A percentile compares a stretch with the other conserved stretches of the same genome.
These are phyloP conservation scores for Leucopsar rothschildi DNA, from an alignment of 2,113 vertebrate genomes.

Conservation along the genomic window DNA sequence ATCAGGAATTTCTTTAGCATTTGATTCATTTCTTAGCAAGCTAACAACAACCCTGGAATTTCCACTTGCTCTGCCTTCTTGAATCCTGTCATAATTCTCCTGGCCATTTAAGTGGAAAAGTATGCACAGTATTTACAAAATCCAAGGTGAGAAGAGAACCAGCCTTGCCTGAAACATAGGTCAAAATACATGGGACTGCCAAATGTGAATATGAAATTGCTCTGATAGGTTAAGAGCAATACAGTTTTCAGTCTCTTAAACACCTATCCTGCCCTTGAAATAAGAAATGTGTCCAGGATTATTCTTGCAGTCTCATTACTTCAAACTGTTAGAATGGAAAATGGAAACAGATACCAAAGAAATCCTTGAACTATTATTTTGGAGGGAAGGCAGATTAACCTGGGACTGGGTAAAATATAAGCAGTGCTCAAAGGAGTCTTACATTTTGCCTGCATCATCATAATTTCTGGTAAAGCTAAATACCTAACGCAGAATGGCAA, in stretches of 20 bases:
- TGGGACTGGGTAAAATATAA: neutral
- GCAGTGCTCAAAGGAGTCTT: neutral
- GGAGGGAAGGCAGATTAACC: neutral
- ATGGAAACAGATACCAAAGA: neutral
- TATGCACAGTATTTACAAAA: neutral
- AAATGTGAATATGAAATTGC: neutral
- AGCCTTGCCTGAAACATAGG: neutral
- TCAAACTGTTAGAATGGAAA: neutral
- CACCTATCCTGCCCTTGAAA: neutral
- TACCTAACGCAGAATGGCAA: neutral
- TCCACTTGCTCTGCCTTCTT: neutral
- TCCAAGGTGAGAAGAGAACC: neutral
- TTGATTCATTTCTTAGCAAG: neutral
- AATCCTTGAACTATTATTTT: neutral
- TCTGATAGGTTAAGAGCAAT: neutral
- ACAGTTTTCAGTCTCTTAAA: neutral
- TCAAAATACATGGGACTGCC: neutral
- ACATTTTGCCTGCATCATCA: neutral
- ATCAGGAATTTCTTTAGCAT: neutral
- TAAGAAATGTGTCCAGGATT: neutral
- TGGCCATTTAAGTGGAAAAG: neutral
- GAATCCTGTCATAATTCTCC: neutral
- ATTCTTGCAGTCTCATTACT: neutral
- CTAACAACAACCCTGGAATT: neutral
- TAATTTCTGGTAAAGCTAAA: neutral